These are phyloP conservation scores for Tyrophagus putrescentiae DNA, from an alignment of 1,140 invertebrate species.

Conservation along the genomic window DNA sequence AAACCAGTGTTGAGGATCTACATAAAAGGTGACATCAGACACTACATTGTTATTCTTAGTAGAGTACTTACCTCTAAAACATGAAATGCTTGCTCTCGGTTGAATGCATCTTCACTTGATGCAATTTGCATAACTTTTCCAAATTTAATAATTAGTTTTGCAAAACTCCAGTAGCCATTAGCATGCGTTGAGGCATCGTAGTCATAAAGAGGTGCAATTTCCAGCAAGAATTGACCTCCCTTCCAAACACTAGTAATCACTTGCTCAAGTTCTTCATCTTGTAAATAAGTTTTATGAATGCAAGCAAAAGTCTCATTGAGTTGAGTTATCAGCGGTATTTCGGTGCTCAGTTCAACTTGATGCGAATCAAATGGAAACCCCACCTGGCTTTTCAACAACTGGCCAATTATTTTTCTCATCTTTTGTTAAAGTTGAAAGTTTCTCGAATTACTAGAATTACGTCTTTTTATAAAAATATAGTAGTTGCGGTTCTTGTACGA, in stretches of 20 bases:
- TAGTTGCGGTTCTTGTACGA: too few relatives aligned
- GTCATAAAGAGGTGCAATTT: conserved; percentile 15
- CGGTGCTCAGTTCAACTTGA: background rate
- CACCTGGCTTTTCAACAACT: background rate
- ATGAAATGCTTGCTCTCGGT: background rate
- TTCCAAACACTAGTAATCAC: background rate
- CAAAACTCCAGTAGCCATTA: conserved; percentile 21
- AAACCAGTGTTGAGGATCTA: conserved; percentile 1
- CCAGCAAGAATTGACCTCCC: background rate
- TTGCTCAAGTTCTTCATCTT: background rate
- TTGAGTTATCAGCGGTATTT: background rate
- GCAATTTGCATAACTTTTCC: background rate
- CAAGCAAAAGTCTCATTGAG: background rate
- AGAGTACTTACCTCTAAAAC: background rate
- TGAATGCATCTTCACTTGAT: background rate
- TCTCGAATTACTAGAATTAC: too few relatives aligned
- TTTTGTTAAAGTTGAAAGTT: too few relatives aligned
- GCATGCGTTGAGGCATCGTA: conserved; percentile 11
- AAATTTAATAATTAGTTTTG: conserved; percentile 10
- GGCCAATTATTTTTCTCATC: background rate
- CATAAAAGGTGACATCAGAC: background rate
- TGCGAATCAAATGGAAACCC: conserved; percentile 1
- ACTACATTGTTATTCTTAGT: background rate
- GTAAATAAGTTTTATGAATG: background rate
- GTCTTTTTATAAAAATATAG: too few relatives aligned